Conservation (phyloP, 92 coral and sea anemone species). For the Phymanthus crucifer region DNA sequence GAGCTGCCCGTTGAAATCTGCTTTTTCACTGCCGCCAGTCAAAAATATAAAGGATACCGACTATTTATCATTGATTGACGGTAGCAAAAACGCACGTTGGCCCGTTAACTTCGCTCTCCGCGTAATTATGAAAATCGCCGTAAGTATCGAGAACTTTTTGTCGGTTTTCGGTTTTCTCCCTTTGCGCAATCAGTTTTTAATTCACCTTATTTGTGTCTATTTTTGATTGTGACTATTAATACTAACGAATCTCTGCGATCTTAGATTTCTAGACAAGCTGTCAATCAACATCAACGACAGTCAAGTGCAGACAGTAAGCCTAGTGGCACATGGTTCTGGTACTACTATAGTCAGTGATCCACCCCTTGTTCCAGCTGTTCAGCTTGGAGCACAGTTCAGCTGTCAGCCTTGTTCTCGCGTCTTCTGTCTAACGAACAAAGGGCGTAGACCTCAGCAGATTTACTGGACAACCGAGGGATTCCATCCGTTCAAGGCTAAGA, state of each 20-base stretch:
- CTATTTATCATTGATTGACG: no score
- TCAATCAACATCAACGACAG: slow-evolving; percentile 88
- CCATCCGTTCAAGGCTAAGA: slow-evolving; percentile 78
- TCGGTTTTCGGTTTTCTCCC: no score
- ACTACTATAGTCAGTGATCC: slow-evolving; percentile 96
- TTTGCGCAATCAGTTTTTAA: no score
- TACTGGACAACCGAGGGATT: slow-evolving; percentile 99
- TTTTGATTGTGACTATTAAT: not conserved
- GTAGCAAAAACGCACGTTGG: no score
- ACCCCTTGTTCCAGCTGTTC: slow-evolving; percentile 84
- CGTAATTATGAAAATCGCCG: no score
- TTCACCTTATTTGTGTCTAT: not conserved
- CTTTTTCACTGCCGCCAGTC: no score
- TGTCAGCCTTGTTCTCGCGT: slow-evolving; percentile 75
- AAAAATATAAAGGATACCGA: no score
- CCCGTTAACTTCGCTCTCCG: no score
- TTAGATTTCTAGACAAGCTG: slow-evolving; percentile 87
- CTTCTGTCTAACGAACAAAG: slow-evolving; percentile 83
- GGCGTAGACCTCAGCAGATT: slow-evolving; percentile 93
- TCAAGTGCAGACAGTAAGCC: slow-evolving; percentile 83
- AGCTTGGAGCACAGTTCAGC: slow-evolving; percentile 96
- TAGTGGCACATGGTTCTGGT: slow-evolving; percentile 88
- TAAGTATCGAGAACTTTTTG: no score
- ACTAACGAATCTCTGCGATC: not conserved
- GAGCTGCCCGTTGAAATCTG: no score